Evolutionary conservation across 37 sponge, comb jelly and placozoan genomes (phyloP).

Genomic region (Corticium candelabrum): DNA sequence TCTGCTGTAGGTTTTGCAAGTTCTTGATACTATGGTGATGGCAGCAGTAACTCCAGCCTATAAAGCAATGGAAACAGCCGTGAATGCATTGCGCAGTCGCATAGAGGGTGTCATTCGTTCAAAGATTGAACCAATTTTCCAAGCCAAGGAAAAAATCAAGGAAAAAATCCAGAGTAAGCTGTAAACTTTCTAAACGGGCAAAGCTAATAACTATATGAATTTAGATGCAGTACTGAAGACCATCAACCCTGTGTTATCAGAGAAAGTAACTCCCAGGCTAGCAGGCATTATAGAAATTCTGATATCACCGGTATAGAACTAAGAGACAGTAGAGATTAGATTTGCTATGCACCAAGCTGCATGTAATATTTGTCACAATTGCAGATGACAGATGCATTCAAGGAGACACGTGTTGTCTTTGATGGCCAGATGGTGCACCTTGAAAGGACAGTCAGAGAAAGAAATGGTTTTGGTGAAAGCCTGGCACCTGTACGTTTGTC

Average conservation of each 20-base stretch:
- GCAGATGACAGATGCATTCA: slow-evolving; percentile 8
- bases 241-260: neutral
- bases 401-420: neutral
- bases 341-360: no score
- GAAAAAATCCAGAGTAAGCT: neutral
- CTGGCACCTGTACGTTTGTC: neutral
- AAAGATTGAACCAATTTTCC: neutral
- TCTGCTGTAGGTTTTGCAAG: neutral
- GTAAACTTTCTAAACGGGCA: neutral
- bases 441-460: neutral
- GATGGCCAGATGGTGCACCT: neutral
- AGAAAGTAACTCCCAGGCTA: neutral
- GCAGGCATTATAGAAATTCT: neutral
- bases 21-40: neutral
- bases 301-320: neutral
- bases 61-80: neutral
- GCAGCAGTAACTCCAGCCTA: neutral
- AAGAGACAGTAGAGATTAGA: neutral
- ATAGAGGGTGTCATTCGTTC: neutral
- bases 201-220: no score
- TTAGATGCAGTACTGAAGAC: neutral
- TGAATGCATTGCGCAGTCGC: neutral
- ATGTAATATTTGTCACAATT: no score
- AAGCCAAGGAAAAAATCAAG: neutral
- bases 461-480: neutral